Conservation (phyloP, 2,797 vertebrate genomes). For the Xenopus petersii region DNA sequence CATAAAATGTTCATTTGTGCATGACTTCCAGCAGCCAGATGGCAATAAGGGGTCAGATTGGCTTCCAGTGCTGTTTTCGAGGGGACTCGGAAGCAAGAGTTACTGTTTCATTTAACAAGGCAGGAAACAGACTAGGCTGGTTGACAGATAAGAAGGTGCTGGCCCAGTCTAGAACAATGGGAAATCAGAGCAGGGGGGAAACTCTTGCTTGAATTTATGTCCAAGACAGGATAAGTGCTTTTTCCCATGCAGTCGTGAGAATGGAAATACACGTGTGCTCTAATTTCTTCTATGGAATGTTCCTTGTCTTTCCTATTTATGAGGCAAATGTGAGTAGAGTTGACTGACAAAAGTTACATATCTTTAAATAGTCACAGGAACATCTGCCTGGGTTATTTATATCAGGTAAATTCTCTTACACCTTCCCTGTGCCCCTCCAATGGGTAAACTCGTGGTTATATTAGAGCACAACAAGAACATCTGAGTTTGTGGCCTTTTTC, state of each 20-base stretch:
- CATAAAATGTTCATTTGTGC: too few species aligned
- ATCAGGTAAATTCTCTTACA: too few species aligned
- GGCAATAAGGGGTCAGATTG: constrained; percentile 59
- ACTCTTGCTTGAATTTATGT: constrained; percentile 12
- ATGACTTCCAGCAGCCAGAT: constrained; percentile 60
- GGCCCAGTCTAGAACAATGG: constrained; percentile 40
- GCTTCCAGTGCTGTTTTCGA: constrained; percentile 66
- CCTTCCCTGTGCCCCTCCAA: too few species aligned
- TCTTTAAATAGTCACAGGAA: too few species aligned
- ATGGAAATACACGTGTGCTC: neutral
- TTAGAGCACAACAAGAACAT: too few species aligned
- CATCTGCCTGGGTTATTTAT: too few species aligned
- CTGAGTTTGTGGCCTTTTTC: too few species aligned
- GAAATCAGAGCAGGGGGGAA: constrained; percentile 33
- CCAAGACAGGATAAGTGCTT: constrained; percentile 28
- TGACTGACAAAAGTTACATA: too few species aligned
- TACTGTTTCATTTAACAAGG: constrained; percentile 52
- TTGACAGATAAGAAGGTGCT: constrained; percentile 45
- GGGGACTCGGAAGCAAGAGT: constrained; percentile 62
- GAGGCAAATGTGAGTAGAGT: too few species aligned
- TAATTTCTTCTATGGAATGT: constrained; percentile 5
- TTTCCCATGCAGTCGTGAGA: constrained; percentile 35
- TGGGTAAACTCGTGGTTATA: too few species aligned
- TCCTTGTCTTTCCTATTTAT: too few species aligned
- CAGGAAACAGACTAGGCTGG: constrained; percentile 46